Evolutionary conservation across 2,888 invertebrate genomes (phyloP), one percentile per base, ranked within the genome.

Genomic region (Andricus quercusramuli): DNA sequence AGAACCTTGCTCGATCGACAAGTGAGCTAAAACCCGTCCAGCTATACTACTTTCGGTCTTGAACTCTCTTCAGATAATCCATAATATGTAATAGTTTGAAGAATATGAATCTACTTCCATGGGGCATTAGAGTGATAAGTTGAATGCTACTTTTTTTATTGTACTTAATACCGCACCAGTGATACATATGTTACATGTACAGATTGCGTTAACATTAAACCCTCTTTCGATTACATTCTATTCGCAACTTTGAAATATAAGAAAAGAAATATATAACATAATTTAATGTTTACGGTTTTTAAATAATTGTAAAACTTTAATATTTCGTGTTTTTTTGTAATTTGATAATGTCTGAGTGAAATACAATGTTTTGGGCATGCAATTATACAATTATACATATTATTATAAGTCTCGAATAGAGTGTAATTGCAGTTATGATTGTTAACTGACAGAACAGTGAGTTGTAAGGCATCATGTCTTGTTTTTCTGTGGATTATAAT

Each of bases 401-500:
- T 47, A 80, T 68, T 78, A 82, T 66, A 78, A 79, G 78, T 37
- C 82, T 65, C 80, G 79, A 83, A 83, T 86, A 87, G 86, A 88
- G 85, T 86, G 86, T 91, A 90, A 88, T 86, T 87, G 87, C 90
- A 90, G 88, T 88, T 90, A 89, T 87, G 82, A 86, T 90, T 91
- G 90, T 90, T 91, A 90, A 91, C 88, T 89, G 91, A 90, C 88
- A 88, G 88, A 88, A 90, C 89, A 90, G 91, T 90, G 90, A 91
- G 90, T 91, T 88, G 89, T 90, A 89, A 90, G 91, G 87, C 91
- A 90, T 91, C 86, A 85, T 88, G 92, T 91, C 91, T 90, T 90
- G 91, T 91, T 91, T 91, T 91, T 90, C 91, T 91, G 91, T 92
- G 92, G 88, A 92, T 92, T 91, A 91, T 89, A 92, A 92, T 91